Evolutionary conservation across 92 coral and sea anemone species (phyloP), one percentile per base, ranked within the genome.

Genomic region (Parazoanthus darwini): DNA sequence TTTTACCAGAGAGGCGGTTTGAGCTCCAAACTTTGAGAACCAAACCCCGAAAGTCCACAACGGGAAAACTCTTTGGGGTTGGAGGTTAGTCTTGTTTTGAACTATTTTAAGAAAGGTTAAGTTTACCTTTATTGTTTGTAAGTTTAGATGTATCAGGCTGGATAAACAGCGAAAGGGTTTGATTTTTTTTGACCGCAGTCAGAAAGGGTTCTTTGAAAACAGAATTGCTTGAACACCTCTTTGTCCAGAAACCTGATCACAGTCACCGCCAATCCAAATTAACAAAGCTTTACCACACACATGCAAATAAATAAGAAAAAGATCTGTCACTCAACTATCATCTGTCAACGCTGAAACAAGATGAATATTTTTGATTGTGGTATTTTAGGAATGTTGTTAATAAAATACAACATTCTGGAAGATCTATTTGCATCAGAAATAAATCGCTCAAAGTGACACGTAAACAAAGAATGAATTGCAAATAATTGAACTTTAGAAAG

Each of bases 21-120:
- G 94, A 94, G 73, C 87, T 96, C 88, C 97, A 94, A 80, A 91
- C 91, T 35, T 74, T 92, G 13, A 88, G 98, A 82, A 95, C 99
- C 37, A 94, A 86, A 86, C 98, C 98, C 8, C 88, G 99, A 77
- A 92, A 90, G 84, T 95, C 99, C 1, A 97, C 96, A 71, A 94
- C 94, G 22, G 99, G 99, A 35, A 94, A 93, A 68, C 92, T 97
- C 56, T 95, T 90, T 89, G 99, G 94, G 1, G 98, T 97, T 22
- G 98, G 99, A 87, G 99, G 99, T 97, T 86, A 87, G 92, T 80
- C 39, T 15, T 50, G n/a, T 79, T 18, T 14, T n/a, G 35, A 56
- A 14, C 35, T 54, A 22, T 26, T 80, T 80, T 77, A 22, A 22
- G 51, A 77, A 77, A 42, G 50, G 81, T 7, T 29, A 26, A 79